Evolutionary conservation across 2,113 vertebrate genomes (phyloP), one percentile per base, ranked within the genome.

Genomic region (Holacanthus passer): DNA sequence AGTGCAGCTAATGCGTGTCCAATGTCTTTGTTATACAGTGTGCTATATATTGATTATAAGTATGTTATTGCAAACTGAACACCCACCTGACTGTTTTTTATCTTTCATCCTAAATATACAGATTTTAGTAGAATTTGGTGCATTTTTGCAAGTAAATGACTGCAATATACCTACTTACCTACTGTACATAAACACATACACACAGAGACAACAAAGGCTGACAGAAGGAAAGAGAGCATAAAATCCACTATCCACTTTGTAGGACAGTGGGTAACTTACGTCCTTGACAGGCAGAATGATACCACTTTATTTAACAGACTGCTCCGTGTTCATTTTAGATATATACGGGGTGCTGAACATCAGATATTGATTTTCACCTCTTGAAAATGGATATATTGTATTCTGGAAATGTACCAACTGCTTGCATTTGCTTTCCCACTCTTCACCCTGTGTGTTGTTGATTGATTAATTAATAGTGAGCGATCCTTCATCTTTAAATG

Each of bases 401-500:
- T 52, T 72, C 64, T 85, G 68, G 73, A 84, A 89, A 81, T 29
- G 58, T 62, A 65, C 78, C 43, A 69, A 68, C 59, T 62, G 88
- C 73, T 65, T 75, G 64, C 35, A 39, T 90, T 68, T 48, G 67
- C 85, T 52, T 67, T 82, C 52, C 59, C 47, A 73, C 53, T 48
- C 85, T 32, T 29, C 47, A 35, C 67, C 62, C 56, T 20, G 74
- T 69, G 71, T 68, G 73, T 71, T 84, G 83, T 86, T 83, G 88
- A 93, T 94, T 94, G 93, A 95, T 94, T 93, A 91, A 94, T 94
- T 93, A 93, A 91, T 82, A 82, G 81, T 60, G 72, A 89, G 85
- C 81, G 81, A 79, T 77, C 84, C 84, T 84, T 89, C 90, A 89
- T 87, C 83, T 88, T 91, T 84, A 86, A 88, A 60, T 72, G 56